Percentiles rank a stretch among this genome's conserved stretches.
phyloP scores from a whole-genome alignment of 2,888 invertebrate species.

The Drosophila prostipennis region DNA sequence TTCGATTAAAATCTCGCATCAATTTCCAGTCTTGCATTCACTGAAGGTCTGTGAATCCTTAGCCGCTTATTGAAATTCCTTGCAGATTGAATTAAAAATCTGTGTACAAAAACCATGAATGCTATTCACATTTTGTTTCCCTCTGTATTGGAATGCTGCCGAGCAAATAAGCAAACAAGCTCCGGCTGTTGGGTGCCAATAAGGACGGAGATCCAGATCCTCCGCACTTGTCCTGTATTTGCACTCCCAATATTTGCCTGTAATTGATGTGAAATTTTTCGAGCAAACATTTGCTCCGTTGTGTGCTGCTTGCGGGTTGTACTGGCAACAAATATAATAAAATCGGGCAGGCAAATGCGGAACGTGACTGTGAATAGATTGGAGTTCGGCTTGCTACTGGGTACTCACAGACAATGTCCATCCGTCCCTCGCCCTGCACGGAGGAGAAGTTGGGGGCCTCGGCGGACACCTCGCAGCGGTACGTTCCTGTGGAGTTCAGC shows the following conservation, averaged over 20 bases:
- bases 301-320: conserved; percentile 28
- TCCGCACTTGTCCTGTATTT: conserved; percentile 21
- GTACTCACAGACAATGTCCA: conserved; percentile 92
- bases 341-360: conserved; percentile 16
- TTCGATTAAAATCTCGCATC: conserved; percentile 2
- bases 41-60: neutral
- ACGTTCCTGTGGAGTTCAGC: conserved; percentile 89
- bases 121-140: conserved; percentile 16
- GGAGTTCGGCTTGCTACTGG: neutral
- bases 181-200: conserved; percentile 12
- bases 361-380: conserved; percentile 51
- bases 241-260: conserved; percentile 62
- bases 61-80: conserved; percentile 29
- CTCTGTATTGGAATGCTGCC: conserved; percentile 15
- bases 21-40: neutral
- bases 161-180: conserved; percentile 26
- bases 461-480: conserved; percentile 91
- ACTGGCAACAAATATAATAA: conserved; percentile 31
- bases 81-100: conserved; percentile 19
- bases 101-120: conserved; percentile 19
- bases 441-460: conserved; percentile 92
- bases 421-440: conserved; percentile 89
- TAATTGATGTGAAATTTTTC: conserved; percentile 56
- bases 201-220: conserved; percentile 1
- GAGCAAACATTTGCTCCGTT: conserved; percentile 54